Base-by-base conservation (phyloP, 2,797 vertebrate genomes). In the Ibycter americanus region DNA sequence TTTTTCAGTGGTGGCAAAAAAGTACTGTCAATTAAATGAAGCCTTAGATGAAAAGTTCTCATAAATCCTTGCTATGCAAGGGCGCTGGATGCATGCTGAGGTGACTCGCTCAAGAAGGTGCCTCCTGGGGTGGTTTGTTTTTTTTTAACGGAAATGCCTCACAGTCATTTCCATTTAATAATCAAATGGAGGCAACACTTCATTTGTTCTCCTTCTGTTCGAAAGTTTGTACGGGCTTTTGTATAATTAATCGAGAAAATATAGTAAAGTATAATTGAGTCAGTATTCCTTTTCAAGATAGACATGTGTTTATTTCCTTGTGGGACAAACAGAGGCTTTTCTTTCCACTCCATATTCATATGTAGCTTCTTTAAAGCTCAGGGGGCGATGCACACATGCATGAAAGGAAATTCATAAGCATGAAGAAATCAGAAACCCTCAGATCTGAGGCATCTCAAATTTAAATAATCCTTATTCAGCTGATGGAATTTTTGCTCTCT, bases 211-310 rank as follows among this genome's bases (percentile, higher is more conserved):
- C 32, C 42, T 84, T 88, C n/a, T 86, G 44, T 46, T 83, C 83
- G 54, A 92, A 86, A 58, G 26, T 72, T 95, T 72, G 26, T 54
- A 66, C 15, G 71, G 44, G 4, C 11, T 87, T 93, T 85, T 93
- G 49, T 95, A 78, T 81, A 93, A 93, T 87, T 91, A 89, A 89
- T 40, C 54, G n/a, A 80, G 55, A 92, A 91, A 78, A 85, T 31
- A 66, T 1, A 63, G 32, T 40, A 52, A 66, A 85, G 16, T 61
- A 27, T 83, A 91, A 89, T 71, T 47, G 42, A 89, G 32, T 20
- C 2, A 2, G 19, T 82, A 66, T 65, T 79, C 12, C 15, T 91
- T 91, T 89, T 88, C 83, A 67, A 86, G 82, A 46, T 72, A 78
- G 49, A 36, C 8, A 32, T 54, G 17, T 4, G 81, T 85, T 86